These are phyloP conservation scores for Chaetops frenatus DNA, from an alignment of 2,113 vertebrate genomes.

Conservation along the genomic window DNA sequence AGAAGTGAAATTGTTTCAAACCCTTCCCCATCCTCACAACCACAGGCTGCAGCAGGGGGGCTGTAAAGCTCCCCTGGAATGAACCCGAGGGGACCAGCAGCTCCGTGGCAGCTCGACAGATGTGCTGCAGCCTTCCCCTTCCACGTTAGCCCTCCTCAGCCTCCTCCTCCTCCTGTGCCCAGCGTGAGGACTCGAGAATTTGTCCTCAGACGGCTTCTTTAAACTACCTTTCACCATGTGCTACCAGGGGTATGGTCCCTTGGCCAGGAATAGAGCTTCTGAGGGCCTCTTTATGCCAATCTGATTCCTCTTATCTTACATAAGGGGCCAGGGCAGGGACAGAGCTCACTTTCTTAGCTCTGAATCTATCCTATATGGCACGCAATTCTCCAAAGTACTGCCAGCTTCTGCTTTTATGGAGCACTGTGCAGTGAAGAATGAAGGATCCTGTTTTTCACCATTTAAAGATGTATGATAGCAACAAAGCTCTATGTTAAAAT, in stretches of 20 bases:
- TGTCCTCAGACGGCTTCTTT: neutral
- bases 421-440: slow-evolving; percentile 4
- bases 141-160: neutral
- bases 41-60: neutral
- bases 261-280: slow-evolving; percentile 13
- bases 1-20: neutral
- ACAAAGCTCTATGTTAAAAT: slow-evolving; percentile 60
- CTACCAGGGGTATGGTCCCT: neutral
- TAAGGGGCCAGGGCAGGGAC: slow-evolving; percentile 31
- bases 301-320: slow-evolving; percentile 30
- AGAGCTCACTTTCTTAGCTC: neutral
- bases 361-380: slow-evolving; percentile 32
- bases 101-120: neutral
- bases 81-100: neutral
- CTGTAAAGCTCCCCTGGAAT: neutral
- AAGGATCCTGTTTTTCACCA: slow-evolving; percentile 51
- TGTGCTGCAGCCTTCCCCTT: neutral
- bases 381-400: slow-evolving; percentile 50
- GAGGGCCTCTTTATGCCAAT: slow-evolving; percentile 46
- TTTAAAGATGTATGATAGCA: slow-evolving; percentile 59
- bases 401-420: slow-evolving; percentile 43
- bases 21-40: neutral
- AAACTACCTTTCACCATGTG: neutral
- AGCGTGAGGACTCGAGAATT: neutral
- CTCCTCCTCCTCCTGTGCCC: neutral